Percentiles rank a stretch among this genome's conserved stretches.
Evolutionary conservation across 2,888 invertebrate species (phyloP).

Genomic region (Callyntrura sp.): DNA sequence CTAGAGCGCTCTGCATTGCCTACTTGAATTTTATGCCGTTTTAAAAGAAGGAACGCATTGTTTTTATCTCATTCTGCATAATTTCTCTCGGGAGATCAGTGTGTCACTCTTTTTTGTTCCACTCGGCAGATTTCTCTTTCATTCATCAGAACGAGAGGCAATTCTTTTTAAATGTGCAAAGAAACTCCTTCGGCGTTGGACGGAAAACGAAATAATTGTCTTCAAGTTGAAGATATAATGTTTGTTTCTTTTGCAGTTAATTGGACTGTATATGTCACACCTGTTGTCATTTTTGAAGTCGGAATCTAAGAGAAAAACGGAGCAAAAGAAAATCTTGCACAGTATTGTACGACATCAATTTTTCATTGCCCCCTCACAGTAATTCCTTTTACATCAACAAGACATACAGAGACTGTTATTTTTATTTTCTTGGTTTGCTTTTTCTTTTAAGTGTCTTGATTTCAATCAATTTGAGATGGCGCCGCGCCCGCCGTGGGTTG

Average conservation of each 20-base stretch:
- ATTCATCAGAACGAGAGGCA: neutral
- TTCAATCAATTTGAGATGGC: too few species aligned
- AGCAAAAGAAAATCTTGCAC: neutral
- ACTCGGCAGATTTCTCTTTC: constrained; percentile 9
- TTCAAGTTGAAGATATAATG: neutral
- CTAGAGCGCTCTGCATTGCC: neutral
- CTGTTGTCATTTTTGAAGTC: constrained; percentile 29
- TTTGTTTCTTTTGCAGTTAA: neutral
- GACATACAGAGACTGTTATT: too few species aligned
- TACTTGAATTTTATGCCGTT: neutral
- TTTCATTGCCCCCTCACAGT: neutral
- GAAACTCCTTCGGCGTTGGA: too few species aligned
- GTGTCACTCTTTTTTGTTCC: constrained; percentile 18
- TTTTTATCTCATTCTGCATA: constrained; percentile 43
- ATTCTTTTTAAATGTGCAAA: neutral
- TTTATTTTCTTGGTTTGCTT: too few species aligned
- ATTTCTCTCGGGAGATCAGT: constrained; percentile 48
- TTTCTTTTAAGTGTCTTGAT: too few species aligned
- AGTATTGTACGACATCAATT: neutral
- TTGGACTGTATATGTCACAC: constrained; percentile 38
- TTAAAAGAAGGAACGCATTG: constrained; percentile 16
- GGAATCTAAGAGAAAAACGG: neutral
- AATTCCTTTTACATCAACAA: too few species aligned
- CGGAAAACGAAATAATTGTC: neutral
- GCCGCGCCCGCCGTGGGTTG: too few species aligned